Conservation (phyloP, 2,113 vertebrate species). For the Scatophagus argus region DNA sequence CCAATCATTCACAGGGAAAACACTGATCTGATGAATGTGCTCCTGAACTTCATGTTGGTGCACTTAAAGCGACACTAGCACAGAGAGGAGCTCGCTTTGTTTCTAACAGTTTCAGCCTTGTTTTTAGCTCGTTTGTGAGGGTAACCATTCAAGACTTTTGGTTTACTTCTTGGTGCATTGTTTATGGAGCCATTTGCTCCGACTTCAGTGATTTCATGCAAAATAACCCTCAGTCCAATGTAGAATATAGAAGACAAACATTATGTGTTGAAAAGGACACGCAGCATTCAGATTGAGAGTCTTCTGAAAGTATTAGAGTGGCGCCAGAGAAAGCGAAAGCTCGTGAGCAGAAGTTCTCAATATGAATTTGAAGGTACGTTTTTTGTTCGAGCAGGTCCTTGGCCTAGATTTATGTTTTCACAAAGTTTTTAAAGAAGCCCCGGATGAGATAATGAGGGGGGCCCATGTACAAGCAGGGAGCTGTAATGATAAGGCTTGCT, state of each 20-base stretch:
- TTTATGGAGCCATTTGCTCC: background rate
- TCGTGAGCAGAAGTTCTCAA: background rate
- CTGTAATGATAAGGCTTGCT: constrained; percentile 72
- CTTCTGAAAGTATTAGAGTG: background rate
- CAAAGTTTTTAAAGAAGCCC: constrained; percentile 9
- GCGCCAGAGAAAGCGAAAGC: background rate
- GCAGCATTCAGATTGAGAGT: background rate
- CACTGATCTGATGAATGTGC: constrained; percentile 80
- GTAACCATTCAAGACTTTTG: background rate
- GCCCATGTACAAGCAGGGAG: constrained; percentile 38
- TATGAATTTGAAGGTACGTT: background rate
- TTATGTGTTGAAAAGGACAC: too few relatives aligned
- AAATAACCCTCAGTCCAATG: background rate
- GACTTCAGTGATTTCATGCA: background rate
- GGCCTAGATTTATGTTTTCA: constrained; percentile 23
- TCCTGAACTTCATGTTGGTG: constrained; percentile 34
- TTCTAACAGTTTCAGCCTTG: background rate
- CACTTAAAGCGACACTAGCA: constrained; percentile 4
- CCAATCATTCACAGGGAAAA: constrained; percentile 74
- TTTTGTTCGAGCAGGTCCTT: constrained; percentile 15
- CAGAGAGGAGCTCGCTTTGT: background rate
- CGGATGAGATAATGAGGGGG: constrained; percentile 58
- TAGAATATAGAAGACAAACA: too few relatives aligned
- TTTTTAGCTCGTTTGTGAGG: background rate
- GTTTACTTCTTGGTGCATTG: background rate